Conservation (phyloP, 2,888 invertebrate species). For the Electrophaes corylata region DNA sequence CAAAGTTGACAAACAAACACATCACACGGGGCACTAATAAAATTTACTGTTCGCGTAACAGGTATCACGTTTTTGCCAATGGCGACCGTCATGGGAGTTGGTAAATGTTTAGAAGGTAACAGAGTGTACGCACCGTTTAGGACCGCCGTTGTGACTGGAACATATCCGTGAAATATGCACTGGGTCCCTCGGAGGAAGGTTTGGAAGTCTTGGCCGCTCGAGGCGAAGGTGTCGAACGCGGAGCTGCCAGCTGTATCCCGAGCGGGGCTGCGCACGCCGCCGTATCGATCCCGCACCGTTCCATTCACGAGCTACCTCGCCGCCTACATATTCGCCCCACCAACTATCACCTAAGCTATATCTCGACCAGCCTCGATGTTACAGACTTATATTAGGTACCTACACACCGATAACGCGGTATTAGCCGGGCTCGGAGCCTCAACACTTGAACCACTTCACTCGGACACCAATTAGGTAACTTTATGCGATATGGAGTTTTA, state of each 20-base stretch:
- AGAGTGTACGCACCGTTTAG: conserved; percentile 71
- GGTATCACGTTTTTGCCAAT: conserved; percentile 61
- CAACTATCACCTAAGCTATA: conserved; percentile 13
- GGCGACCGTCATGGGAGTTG: conserved; percentile 44
- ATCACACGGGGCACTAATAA: conserved; percentile 51
- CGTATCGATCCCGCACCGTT: conserved; percentile 72
- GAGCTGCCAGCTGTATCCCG: conserved; percentile 67
- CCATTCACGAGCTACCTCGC: conserved; percentile 75
- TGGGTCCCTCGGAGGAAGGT: conserved; percentile 60
- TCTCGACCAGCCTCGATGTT: conserved; percentile 61
- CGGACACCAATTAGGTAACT: conserved; percentile 54
- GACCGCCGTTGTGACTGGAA: conserved; percentile 60
- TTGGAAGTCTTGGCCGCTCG: conserved; percentile 56
- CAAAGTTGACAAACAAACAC: conserved; percentile 65
- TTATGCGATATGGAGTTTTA: conserved; percentile 47
- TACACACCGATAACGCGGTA: conserved; percentile 76
- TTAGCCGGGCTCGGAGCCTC: conserved; percentile 64
- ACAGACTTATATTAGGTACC: too few species aligned
- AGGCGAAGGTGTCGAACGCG: conserved; percentile 57
- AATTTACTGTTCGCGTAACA: conserved; percentile 68
- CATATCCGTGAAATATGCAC: conserved; percentile 68
- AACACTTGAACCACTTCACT: conserved; percentile 63
- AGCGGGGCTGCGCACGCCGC: conserved; percentile 73
- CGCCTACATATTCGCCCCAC: conserved; percentile 65
- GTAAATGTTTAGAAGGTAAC: conserved; percentile 5